A percentile compares a stretch with the other conserved stretches of the same genome.
Evolutionary conservation across 2,797 vertebrate species (phyloP).

Genomic region (Ispidina lecontei): DNA sequence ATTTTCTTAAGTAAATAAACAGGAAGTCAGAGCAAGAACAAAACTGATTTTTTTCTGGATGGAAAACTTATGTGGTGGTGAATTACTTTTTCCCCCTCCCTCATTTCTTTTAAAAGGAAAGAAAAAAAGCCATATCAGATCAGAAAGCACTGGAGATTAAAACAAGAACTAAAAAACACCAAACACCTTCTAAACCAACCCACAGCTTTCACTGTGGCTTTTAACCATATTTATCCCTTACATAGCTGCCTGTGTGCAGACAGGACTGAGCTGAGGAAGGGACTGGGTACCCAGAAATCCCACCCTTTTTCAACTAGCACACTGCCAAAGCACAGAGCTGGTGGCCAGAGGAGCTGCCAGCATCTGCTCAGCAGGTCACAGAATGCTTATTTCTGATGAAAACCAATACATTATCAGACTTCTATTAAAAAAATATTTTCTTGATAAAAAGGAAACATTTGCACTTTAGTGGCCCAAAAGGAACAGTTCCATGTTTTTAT

Average conservation of each 20-base stretch:
- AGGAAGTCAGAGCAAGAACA: background rate
- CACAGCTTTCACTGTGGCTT: background rate
- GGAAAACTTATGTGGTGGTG: background rate
- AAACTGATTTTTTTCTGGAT: background rate
- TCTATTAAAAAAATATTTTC: background rate
- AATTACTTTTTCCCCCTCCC: background rate
- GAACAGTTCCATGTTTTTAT: background rate
- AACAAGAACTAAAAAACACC: background rate
- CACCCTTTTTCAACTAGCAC: background rate
- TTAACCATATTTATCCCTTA: background rate
- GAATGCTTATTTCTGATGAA: background rate
- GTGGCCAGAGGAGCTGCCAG: background rate
- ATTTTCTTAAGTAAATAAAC: background rate
- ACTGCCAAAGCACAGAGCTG: background rate
- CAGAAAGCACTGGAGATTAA: background rate
- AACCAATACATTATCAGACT: background rate
- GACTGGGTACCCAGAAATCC: background rate
- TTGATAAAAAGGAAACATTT: background rate
- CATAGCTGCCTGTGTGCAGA: background rate
- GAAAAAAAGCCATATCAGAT: background rate
- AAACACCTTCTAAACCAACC: background rate
- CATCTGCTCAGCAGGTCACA: background rate
- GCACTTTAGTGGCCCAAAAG: background rate
- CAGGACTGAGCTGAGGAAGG: fast-evolving
- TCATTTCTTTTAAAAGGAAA: background rate